phyloP scores from a whole-genome alignment of 2,888 invertebrate genomes.

The Exocentrus adspersus region DNA sequence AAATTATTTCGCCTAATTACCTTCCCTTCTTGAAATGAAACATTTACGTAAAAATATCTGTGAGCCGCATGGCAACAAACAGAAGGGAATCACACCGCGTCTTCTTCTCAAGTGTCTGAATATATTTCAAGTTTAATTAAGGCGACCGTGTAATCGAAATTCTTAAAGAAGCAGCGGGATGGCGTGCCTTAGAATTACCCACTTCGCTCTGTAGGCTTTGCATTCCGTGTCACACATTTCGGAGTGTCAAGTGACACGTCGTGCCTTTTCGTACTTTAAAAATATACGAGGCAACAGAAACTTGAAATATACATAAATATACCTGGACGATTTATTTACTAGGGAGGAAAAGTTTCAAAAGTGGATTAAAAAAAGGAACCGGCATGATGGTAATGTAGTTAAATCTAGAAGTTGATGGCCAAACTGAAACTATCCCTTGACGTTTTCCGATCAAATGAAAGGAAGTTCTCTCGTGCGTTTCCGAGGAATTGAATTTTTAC shows the following conservation, averaged over 20 bases:
- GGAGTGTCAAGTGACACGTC: conserved; percentile 37
- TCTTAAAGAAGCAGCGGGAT: conserved; percentile 40
- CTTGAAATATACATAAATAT: not conserved
- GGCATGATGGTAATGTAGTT: too few species aligned
- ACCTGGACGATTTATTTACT: too few species aligned
- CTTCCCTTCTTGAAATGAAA: not conserved
- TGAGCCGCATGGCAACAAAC: not conserved
- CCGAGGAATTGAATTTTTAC: too few species aligned
- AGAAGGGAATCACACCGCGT: not conserved
- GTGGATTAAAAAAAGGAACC: too few species aligned
- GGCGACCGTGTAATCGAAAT: conserved; percentile 43
- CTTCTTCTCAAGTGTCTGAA: conserved; percentile 37
- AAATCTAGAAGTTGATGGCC: too few species aligned
- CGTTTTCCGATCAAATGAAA: too few species aligned
- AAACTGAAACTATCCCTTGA: too few species aligned
- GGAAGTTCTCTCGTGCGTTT: too few species aligned
- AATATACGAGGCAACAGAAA: not conserved
- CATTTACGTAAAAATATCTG: not conserved
- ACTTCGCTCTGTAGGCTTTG: conserved; percentile 35
- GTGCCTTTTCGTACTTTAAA: conserved; percentile 22
- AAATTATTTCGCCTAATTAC: not conserved
- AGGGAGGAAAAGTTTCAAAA: too few species aligned
- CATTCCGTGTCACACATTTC: conserved; percentile 42
- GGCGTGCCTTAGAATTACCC: conserved; percentile 40
- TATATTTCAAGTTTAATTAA: conserved; percentile 48